These are phyloP conservation scores for Oncorhynchus masou DNA, from an alignment of 2,113 vertebrate species.

Conservation along the genomic window DNA sequence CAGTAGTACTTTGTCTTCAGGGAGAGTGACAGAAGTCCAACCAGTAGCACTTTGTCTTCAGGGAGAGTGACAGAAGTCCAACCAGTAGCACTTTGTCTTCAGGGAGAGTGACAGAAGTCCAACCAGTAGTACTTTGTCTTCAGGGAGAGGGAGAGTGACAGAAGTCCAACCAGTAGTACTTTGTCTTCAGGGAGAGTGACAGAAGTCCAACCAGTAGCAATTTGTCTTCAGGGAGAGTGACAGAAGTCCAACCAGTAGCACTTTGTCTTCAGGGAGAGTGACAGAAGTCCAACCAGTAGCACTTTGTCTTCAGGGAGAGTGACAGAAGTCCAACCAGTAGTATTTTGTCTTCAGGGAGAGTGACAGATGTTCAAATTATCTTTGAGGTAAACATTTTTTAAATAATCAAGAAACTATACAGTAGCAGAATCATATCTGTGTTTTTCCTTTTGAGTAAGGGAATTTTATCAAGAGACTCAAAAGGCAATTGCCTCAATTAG, in stretches of 20 bases:
- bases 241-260: not conserved
- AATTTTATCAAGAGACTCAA: not conserved
- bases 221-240: not conserved
- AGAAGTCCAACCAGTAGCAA: not conserved
- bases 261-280: not conserved
- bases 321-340: not conserved
- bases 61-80: not conserved
- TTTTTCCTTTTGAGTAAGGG: not conserved
- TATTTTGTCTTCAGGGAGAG: not conserved
- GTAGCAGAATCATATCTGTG: not conserved
- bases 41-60: not conserved
- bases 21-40: not conserved
- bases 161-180: not conserved
- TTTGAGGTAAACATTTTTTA: not conserved
- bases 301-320: not conserved
- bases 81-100: not conserved
- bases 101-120: not conserved
- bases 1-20: not conserved
- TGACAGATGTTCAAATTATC: not conserved
- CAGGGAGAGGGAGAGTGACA: not conserved
- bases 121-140: not conserved
- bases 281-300: not conserved
- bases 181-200: not conserved
- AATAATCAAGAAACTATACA: not conserved
- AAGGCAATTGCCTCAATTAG: slow-evolving; percentile 5